Evolutionary conservation across 2,797 vertebrate species (phyloP).

Genomic region (Bradypus variegatus): DNA sequence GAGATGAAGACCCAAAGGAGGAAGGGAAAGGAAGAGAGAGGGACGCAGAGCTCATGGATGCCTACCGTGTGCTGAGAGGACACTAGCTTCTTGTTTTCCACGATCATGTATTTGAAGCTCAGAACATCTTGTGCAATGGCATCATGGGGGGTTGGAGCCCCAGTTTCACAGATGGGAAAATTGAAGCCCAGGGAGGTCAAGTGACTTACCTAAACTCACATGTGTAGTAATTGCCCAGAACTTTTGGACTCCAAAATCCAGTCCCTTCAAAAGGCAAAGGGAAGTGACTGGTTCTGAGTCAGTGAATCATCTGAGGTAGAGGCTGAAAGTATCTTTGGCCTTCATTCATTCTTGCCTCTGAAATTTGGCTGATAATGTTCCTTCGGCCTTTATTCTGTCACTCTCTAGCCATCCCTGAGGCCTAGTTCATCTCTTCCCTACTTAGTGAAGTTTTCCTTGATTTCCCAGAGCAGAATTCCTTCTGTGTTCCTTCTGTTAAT

Average conservation of each 20-base stretch:
- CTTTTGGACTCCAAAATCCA: background rate
- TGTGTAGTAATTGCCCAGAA: background rate
- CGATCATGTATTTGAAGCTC: background rate
- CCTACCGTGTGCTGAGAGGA: no score
- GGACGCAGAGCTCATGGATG: background rate
- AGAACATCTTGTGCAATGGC: background rate
- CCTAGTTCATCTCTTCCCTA: background rate
- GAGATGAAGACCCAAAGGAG: background rate
- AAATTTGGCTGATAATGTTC: background rate
- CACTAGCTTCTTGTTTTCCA: background rate
- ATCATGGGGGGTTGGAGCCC: background rate
- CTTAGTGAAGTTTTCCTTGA: background rate
- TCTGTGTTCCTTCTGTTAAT: background rate
- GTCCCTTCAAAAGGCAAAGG: background rate
- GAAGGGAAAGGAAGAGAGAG: background rate
- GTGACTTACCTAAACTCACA: background rate
- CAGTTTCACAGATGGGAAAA: background rate
- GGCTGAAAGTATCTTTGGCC: background rate
- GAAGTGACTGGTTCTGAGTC: background rate
- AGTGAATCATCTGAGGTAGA: background rate
- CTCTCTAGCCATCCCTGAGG: background rate
- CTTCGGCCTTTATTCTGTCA: background rate
- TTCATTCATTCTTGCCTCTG: background rate
- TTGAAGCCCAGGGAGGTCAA: background rate
- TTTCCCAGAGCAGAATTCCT: background rate